Percentiles rank a stretch among this genome's conserved stretches.
These are phyloP conservation scores for Drosophila kepulauana DNA, from an alignment of 1,140 invertebrate genomes.

Conservation along the genomic window DNA sequence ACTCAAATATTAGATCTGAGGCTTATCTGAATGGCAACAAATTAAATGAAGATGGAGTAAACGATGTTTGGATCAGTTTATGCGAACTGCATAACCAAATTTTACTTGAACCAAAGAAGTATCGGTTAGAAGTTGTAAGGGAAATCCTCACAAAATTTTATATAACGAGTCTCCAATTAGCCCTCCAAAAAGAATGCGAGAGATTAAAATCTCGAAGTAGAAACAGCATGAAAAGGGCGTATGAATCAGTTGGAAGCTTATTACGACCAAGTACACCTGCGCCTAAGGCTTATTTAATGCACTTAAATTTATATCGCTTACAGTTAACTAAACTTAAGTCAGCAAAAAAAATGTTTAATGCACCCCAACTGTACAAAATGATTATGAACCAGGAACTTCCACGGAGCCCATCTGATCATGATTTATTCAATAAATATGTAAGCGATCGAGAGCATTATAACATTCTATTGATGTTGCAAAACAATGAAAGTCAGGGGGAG, in stretches of 20 bases:
- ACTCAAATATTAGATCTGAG: background rate
- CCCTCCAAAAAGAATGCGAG: background rate
- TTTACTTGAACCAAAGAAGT: background rate
- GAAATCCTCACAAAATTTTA: slow-evolving; percentile 4
- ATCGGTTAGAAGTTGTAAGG: background rate
- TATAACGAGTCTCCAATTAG: slow-evolving; percentile 8
- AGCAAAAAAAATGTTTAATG: background rate
- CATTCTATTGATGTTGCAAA: slow-evolving; percentile 21
- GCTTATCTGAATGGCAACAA: background rate
- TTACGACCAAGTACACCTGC: background rate
- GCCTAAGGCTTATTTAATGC: background rate
- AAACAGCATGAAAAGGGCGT: too few relatives aligned
- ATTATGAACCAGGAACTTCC: slow-evolving; percentile 22
- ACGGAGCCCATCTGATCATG: background rate
- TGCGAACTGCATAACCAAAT: background rate
- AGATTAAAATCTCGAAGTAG: background rate
- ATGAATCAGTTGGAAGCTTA: too few relatives aligned
- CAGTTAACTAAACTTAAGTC: slow-evolving; percentile 12
- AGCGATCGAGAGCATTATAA: slow-evolving; percentile 36
- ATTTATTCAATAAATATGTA: slow-evolving; percentile 23
- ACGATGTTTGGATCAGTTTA: background rate
- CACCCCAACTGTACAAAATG: slow-evolving; percentile 7
- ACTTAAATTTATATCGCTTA: slow-evolving; percentile 1
- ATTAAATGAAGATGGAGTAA: background rate
- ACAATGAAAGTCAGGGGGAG: background rate